These are phyloP conservation scores for Drosophila sproati DNA, from an alignment of 1,140 invertebrate species.

Conservation along the genomic window DNA sequence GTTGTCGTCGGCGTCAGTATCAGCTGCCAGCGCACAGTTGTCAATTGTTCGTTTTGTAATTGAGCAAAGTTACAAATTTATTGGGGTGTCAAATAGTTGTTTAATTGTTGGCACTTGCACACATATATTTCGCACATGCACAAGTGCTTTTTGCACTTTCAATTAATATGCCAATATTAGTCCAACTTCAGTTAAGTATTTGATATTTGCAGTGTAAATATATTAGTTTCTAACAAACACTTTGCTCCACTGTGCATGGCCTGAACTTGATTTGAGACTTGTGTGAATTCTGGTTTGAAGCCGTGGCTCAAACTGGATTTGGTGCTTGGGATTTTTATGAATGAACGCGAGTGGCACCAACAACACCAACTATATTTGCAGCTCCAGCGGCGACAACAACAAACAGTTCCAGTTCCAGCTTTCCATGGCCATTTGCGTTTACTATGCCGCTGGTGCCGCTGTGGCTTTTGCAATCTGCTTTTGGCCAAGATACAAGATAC, in stretches of 20 bases:
- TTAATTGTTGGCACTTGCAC: not conserved
- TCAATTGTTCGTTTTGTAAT: not conserved
- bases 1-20: conserved; percentile 10
- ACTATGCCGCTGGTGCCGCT: conserved; percentile 50
- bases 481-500: conserved; percentile 61
- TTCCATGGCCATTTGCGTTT: conserved; percentile 79
- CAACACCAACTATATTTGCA: conserved; percentile 16
- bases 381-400: conserved; percentile 54
- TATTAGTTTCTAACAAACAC: not conserved
- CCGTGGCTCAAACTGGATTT: conserved; percentile 78
- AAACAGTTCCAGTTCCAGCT: conserved; percentile 33
- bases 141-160: not conserved
- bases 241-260: conserved; percentile 61
- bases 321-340: conserved; percentile 80
- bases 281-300: conserved; percentile 79
- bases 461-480: conserved; percentile 60
- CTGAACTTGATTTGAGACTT: conserved; percentile 75
- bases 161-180: not conserved
- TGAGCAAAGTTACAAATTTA: not conserved
- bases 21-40: conserved; percentile 55
- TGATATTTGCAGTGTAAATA: not conserved
- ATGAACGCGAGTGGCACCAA: conserved; percentile 70
- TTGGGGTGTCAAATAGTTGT: not conserved
- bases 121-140: not conserved
- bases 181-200: not conserved